phyloP scores from a whole-genome alignment of 2,797 vertebrate genomes.

The Molothrus ater region DNA sequence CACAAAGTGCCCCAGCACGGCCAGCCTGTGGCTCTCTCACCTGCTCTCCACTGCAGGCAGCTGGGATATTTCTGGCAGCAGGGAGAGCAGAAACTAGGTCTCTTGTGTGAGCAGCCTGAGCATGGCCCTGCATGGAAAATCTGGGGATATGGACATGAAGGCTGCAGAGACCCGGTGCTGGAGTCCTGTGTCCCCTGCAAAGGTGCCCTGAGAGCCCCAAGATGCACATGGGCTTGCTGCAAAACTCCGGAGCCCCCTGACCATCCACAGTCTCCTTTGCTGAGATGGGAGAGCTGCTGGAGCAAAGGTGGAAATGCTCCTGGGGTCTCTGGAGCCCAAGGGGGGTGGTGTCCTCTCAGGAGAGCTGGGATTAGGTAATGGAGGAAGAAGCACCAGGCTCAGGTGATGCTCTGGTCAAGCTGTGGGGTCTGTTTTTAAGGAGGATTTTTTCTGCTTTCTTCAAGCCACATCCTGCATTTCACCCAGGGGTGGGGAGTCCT shows the following conservation, averaged over 20 bases:
- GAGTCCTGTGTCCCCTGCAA: background rate
- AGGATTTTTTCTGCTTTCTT: background rate
- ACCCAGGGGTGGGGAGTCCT: background rate
- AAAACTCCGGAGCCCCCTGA: background rate
- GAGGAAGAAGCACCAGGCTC: background rate
- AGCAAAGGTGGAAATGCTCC: background rate
- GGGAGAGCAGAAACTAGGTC: slow-evolving; percentile 11
- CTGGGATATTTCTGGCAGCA: background rate
- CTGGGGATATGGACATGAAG: background rate
- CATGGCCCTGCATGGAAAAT: background rate
- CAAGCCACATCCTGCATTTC: background rate
- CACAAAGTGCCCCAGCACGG: accelerated
- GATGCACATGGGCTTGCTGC: background rate
- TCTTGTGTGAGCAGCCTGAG: background rate
- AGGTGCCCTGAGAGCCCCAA: background rate
- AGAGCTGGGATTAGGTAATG: background rate
- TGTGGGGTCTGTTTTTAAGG: background rate
- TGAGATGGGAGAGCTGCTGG: background rate
- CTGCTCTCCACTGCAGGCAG: background rate
- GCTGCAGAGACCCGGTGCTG: background rate
- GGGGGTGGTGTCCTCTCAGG: background rate
- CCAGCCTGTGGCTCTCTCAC: background rate
- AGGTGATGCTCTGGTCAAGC: background rate
- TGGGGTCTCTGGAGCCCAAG: background rate
- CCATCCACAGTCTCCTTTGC: background rate